Percentiles rank a stretch among this genome's conserved stretches.
Evolutionary conservation across 2,113 vertebrate species (phyloP).

Genomic region (Grammatotria lemairii): DNA sequence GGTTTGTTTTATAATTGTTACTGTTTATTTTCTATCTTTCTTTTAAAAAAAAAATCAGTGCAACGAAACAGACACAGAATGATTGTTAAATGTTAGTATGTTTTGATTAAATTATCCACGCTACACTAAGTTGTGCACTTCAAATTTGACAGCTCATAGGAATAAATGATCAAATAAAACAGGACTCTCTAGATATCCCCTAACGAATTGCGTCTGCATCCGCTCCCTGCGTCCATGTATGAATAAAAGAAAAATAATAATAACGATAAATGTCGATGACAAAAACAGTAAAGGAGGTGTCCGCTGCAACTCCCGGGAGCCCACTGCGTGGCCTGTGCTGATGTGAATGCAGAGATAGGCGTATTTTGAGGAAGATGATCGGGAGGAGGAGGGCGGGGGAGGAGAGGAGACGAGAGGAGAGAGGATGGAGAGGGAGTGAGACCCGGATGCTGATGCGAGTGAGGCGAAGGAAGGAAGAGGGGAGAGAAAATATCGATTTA

Average conservation of each 20-base stretch:
- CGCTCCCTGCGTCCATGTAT: background rate
- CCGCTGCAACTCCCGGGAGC: background rate
- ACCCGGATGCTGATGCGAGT: slow-evolving; percentile 69
- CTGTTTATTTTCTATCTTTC: background rate
- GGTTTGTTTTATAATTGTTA: background rate
- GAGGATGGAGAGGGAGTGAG: slow-evolving; percentile 49
- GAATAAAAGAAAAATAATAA: background rate
- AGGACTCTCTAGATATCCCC: background rate
- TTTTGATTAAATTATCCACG: background rate
- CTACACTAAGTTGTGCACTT: background rate
- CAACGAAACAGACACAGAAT: background rate
- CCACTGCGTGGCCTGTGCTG: background rate
- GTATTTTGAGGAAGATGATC: slow-evolving; percentile 30
- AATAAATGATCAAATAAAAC: background rate
- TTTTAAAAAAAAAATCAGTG: background rate
- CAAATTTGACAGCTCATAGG: background rate
- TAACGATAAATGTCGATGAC: background rate
- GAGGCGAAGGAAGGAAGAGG: slow-evolving; percentile 66
- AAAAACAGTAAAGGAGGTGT: background rate
- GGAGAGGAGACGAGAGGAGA: background rate
- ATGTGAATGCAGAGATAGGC: slow-evolving; percentile 38
- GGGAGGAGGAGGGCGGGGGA: slow-evolving; percentile 12
- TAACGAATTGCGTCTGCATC: background rate
- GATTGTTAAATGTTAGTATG: background rate
- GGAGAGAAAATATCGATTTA: slow-evolving; percentile 72